Evolutionary conservation across 2,888 invertebrate genomes (phyloP).

Genomic region (Hermodice carunculata): DNA sequence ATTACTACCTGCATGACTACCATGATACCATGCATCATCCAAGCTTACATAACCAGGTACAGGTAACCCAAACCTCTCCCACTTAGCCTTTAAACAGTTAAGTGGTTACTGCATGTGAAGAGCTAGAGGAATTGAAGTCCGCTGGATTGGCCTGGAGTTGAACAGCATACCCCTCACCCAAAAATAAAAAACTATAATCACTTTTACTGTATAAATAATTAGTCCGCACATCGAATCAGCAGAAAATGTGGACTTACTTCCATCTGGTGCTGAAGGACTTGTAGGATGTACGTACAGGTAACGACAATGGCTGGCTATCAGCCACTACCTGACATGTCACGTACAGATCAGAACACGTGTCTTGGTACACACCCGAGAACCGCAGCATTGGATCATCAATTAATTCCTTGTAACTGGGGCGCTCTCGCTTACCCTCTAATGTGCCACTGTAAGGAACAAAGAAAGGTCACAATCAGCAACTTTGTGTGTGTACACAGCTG

Average conservation of each 20-base stretch:
- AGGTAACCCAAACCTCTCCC: no score
- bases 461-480: no score
- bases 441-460: constrained; percentile 80
- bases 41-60: no score
- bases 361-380: constrained; percentile 89
- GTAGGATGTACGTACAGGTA: constrained; percentile 91
- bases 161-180: no score
- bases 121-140: no score
- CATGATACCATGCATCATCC: no score
- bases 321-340: constrained; percentile 88
- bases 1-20: no score
- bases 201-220: background rate
- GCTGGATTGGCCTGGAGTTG: no score
- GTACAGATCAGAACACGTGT: constrained; percentile 87
- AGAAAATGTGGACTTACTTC: constrained; percentile 78
- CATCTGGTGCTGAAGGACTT: constrained; percentile 93
- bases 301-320: constrained; percentile 83
- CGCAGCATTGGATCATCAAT: constrained; percentile 89
- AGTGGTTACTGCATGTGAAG: no score
- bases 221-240: no score
- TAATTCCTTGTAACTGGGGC: constrained; percentile 89
- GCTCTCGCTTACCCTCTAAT: constrained; percentile 88
- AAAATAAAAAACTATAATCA: background rate
- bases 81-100: no score
- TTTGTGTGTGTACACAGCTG: no score